Conservation (phyloP, 2,797 vertebrate species). For the Amblyraja radiata region DNA sequence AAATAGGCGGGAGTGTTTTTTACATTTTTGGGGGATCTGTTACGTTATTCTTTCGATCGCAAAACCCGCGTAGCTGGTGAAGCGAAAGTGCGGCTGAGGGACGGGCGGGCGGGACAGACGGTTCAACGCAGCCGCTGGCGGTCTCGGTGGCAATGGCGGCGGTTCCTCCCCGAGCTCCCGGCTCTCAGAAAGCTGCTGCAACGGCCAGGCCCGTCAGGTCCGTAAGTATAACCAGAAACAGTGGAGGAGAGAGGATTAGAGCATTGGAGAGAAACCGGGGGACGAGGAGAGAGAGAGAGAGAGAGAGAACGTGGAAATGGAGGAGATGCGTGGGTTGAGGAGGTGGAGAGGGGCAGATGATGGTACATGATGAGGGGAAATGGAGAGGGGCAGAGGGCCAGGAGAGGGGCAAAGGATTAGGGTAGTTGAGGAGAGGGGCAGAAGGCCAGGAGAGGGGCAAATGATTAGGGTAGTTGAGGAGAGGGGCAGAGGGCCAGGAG, state of each 20-base stretch:
- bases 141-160: too few relatives aligned
- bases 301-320: too few relatives aligned
- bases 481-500: too few relatives aligned
- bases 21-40: not conserved
- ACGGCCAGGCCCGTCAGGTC: constrained; percentile 11
- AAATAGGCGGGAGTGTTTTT: not conserved
- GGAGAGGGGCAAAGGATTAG: too few relatives aligned
- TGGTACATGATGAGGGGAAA: too few relatives aligned
- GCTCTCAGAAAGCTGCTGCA: not conserved
- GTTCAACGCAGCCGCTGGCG: not conserved
- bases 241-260: not conserved
- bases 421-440: too few relatives aligned
- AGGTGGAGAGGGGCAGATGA: not conserved
- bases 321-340: too few relatives aligned
- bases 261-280: not conserved
- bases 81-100: not conserved
- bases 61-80: not conserved
- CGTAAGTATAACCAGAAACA: not conserved
- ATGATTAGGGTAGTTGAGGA: not conserved
- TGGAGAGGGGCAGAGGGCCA: too few relatives aligned
- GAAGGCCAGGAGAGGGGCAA: not conserved
- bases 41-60: not conserved
- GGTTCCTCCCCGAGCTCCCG: not conserved
- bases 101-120: not conserved
- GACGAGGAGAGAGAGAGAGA: not conserved